Base-by-base conservation (phyloP, 2,888 invertebrate species). In the Muscina levida region DNA sequence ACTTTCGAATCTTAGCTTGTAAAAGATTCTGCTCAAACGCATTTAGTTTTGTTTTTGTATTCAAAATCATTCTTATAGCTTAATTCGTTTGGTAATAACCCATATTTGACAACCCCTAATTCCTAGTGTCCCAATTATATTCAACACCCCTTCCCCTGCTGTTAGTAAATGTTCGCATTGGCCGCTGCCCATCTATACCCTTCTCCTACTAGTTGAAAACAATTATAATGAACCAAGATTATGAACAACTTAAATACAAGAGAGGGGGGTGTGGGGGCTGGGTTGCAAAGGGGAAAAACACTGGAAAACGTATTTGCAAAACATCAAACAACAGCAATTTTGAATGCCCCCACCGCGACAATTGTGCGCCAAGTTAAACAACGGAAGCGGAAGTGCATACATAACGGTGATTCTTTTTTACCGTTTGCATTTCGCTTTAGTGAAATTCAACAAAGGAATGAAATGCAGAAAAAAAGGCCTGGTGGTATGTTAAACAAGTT, bases 361-460 rank as follows among this genome's bases (percentile, higher is more conserved):
- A 62, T 62, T 22, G 62, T 37, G 65, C 31, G 44, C 68, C 74
- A 74, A 81, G 81, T 74, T 74, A 74, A 81, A 77, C 68, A 81
- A 74, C 80, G 80, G 80, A 81, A 77, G 77, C 81, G 81, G 81
- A 81, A 81, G 71, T 74, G 72, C 57, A 74, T 81, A 53, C 71
- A 74, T 39, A 62, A 62, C 62, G 42, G 37, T 37, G 53, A 24
- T 22, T 53, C 26, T 19, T 42, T 62, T 62, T 59, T 37, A n/a
- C 17, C 22, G 62, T 42, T 62, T 62, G 62, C 62, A 42, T 42
- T 62, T 22, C 62, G 62, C 42, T 62, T 62, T 62, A 62, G 62
- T 62, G 39, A 42, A 62, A 62, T 22, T 39, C 56, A 67, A 79
- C 67, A 67, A 53, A 73, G 31, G 65, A 46, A 42, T 22, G 11